Base-by-base conservation (phyloP, 2,888 invertebrate genomes). In the Drosophila anomalata region DNA sequence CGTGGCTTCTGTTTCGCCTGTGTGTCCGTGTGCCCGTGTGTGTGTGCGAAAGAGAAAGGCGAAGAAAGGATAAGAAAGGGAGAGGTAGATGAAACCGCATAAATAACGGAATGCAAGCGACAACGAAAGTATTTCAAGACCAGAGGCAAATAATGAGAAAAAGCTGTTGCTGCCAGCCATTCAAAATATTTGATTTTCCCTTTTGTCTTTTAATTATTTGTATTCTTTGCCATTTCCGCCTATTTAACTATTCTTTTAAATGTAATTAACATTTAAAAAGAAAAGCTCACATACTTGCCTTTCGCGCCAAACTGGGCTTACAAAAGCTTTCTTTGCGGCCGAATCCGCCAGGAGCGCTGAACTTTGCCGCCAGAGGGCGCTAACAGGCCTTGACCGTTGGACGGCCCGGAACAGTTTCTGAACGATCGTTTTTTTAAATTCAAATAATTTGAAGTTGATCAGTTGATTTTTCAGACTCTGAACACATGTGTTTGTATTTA, bases 1-100 rank as follows among this genome's bases (percentile, higher is more conserved):
- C 80, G 78, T 77, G 78, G 78, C 61, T 29, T 55, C 2, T 2
- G n/a, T 11, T 20, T 20, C 20, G 29, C 29, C 11, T 22, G 14
- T 29, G 2, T 29, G 29, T 29, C 26, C 26, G 7, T 31, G 54
- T 31, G 14, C 6, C 17, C 12, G 20, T 46, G 14, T n/a, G 42
- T 17, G 29, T 46, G n/a, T 6, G 20, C 6, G 17, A 29, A 6
- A 11, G n/a, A 14, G 36, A 20, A 6, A 48, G 26, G 26, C 11
- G 9, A 2, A 3, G 29, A 2, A 11, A 47, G 7, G 31, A 8
- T 7, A n/a, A 36, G 36, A 46, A 63, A 67, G 52, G 73, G 44
- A 39, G 7, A 14, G 33, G 33, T 33, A 12, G 33, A 33, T 33
- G 33, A 14, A 36, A 36, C 36, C n/a, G 36, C 36, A 36, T 36